These are phyloP conservation scores for Caenorhabditis doughertyi DNA, from an alignment of 2,888 invertebrate species.

Conservation along the genomic window DNA sequence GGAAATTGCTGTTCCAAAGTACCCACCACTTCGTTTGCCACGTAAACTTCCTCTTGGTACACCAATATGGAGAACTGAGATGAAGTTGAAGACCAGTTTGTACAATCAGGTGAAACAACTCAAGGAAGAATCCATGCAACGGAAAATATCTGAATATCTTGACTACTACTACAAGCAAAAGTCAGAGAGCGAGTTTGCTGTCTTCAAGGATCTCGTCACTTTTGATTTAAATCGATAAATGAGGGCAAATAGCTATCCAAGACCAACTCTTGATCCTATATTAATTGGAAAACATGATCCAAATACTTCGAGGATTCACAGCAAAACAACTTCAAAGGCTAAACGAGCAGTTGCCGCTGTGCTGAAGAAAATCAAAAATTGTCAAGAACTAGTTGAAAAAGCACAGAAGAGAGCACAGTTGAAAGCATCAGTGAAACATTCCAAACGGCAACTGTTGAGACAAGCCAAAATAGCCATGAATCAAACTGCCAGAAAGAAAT, in stretches of 20 bases:
- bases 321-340: neutral
- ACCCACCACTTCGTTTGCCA: constrained; percentile 13
- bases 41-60: neutral
- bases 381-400: constrained; percentile 11
- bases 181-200: neutral
- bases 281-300: constrained; percentile 12
- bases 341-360: neutral
- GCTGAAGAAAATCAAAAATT: constrained; percentile 20
- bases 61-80: constrained; percentile 14
- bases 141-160: constrained; percentile 7
- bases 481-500: neutral
- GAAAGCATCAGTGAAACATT: neutral
- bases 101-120: constrained; percentile 5
- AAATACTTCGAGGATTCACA: neutral
- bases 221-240: constrained; percentile 27
- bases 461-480: neutral
- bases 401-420: neutral
- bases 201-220: neutral
- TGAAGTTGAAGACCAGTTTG: constrained; percentile 11
- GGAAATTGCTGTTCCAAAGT: neutral
- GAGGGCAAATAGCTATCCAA: constrained; percentile 11
- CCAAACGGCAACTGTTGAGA: neutral
- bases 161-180: neutral
- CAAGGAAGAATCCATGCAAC: neutral
- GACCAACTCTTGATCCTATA: neutral